These are phyloP conservation scores for Brachynemurus nebulosus DNA, from an alignment of 2,888 invertebrate species.

Conservation along the genomic window DNA sequence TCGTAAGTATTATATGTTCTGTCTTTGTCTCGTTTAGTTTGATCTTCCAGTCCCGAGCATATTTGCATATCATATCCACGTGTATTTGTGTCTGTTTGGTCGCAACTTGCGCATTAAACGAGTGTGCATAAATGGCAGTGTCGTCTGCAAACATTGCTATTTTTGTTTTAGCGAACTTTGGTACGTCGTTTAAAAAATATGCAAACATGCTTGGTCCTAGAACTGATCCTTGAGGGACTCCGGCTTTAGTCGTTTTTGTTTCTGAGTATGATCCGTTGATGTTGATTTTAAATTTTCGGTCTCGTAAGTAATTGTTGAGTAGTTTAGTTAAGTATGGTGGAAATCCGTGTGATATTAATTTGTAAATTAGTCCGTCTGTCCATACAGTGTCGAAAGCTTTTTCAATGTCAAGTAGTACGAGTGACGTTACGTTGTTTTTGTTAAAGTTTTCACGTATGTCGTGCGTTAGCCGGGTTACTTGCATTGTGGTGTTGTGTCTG, in stretches of 20 bases:
- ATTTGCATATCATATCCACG: too few relatives aligned
- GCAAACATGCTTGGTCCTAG: slow-evolving; percentile 3
- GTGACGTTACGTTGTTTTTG: slow-evolving; percentile 18
- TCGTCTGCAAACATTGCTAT: background rate
- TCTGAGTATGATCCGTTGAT: background rate
- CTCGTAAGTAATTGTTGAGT: background rate
- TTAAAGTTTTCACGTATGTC: slow-evolving; percentile 20
- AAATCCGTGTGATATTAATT: background rate
- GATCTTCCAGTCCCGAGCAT: too few relatives aligned
- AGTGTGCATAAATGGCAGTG: background rate
- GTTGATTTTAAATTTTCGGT: background rate
- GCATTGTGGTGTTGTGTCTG: slow-evolving; percentile 21
- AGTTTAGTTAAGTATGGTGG: background rate
- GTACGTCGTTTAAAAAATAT: background rate
- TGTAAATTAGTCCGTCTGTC: slow-evolving; percentile 7
- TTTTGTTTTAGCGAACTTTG: background rate
- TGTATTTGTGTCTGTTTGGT: slow-evolving; percentile 17
- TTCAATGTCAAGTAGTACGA: slow-evolving; percentile 24
- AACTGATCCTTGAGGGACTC: slow-evolving; percentile 7
- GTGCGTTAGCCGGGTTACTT: slow-evolving; percentile 21
- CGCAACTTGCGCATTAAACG: background rate
- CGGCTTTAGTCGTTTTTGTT: background rate
- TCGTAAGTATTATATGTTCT: too few relatives aligned
- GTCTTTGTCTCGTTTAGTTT: too few relatives aligned
- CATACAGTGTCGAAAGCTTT: slow-evolving; percentile 26